Evolutionary conservation across 2,797 vertebrate species (phyloP).

Genomic region (Telmatherina bonti): DNA sequence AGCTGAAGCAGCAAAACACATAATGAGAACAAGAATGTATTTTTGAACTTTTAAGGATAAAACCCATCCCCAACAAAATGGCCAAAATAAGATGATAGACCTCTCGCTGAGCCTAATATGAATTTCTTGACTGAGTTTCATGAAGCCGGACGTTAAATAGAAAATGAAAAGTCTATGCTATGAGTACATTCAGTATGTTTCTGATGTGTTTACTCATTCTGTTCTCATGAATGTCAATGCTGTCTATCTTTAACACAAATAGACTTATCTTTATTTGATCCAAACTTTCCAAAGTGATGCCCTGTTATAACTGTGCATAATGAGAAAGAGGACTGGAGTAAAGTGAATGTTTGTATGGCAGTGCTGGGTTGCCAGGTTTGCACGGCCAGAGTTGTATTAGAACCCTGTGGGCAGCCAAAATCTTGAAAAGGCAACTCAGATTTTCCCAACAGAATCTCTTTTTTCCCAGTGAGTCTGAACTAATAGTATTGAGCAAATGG

Average conservation of each 20-base stretch:
- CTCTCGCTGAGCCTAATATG: not conserved
- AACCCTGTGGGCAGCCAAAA: conserved; percentile 15
- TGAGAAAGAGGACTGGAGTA: conserved; percentile 42
- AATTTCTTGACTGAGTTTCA: not conserved
- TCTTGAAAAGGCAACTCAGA: conserved; percentile 54
- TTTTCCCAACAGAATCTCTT: conserved; percentile 30
- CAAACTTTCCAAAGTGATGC: conserved; percentile 71
- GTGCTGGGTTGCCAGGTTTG: conserved; percentile 71
- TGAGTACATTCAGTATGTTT: not conserved
- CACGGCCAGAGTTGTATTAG: conserved; percentile 45
- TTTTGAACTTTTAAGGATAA: too few relatives aligned
- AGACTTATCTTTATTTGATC: conserved; percentile 83
- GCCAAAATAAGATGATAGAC: not conserved
- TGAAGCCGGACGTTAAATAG: not conserved
- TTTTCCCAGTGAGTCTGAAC: not conserved
- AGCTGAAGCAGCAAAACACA: too few relatives aligned
- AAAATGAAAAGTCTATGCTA: not conserved
- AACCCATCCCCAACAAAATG: not conserved
- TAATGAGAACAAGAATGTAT: too few relatives aligned
- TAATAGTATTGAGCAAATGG: conserved; percentile 49
- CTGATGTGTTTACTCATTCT: conserved; percentile 18
- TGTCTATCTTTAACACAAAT: conserved; percentile 72
- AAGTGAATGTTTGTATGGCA: conserved; percentile 63
- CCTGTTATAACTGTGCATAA: conserved; percentile 37
- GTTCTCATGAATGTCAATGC: conserved; percentile 17